A percentile compares a stretch with the other conserved stretches of the same genome.
Conservation (phyloP, 2,113 vertebrate genomes). For the Stigmatopora nigra region DNA sequence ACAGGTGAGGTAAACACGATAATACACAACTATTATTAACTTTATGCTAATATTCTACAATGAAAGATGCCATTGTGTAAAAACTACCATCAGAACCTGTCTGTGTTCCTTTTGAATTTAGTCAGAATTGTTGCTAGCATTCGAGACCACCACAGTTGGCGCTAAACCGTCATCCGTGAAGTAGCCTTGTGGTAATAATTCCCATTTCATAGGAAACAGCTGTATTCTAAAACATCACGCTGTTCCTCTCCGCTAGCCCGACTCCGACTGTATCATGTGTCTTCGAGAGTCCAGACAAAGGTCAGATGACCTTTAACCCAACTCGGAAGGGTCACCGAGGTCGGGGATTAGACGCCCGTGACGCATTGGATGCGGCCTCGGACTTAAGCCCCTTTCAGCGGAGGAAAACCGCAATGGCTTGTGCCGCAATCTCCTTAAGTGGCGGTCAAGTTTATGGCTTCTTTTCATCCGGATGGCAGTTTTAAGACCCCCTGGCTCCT, state of each 20-base stretch:
- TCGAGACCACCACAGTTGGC: conserved; percentile 23
- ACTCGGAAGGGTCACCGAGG: conserved; percentile 23
- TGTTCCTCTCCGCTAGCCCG: conserved; percentile 24
- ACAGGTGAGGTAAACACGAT: too few relatives aligned
- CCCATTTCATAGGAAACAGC: conserved; percentile 27
- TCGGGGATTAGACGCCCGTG: conserved; percentile 40
- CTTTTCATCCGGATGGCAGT: neutral
- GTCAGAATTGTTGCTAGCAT: too few relatives aligned
- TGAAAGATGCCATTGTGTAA: too few relatives aligned
- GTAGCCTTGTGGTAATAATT: conserved; percentile 36
- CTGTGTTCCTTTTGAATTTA: too few relatives aligned
- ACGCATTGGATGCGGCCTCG: conserved; percentile 36
- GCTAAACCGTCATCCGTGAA: conserved; percentile 51
- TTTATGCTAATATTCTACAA: too few relatives aligned
- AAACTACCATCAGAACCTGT: too few relatives aligned
- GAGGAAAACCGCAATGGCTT: conserved; percentile 1
- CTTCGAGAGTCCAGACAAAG: conserved; percentile 15
- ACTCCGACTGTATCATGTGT: conserved; percentile 7
- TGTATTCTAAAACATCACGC: conserved; percentile 21
- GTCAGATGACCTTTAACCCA: conserved; percentile 45
- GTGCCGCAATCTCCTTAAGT: conserved; percentile 6
- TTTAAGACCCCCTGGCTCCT: neutral
- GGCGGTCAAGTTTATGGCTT: neutral
- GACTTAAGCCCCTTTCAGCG: conserved; percentile 17
- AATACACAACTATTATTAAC: too few relatives aligned